Evolutionary conservation across 2,888 invertebrate species (phyloP).

Genomic region (Xylota segnis): DNA sequence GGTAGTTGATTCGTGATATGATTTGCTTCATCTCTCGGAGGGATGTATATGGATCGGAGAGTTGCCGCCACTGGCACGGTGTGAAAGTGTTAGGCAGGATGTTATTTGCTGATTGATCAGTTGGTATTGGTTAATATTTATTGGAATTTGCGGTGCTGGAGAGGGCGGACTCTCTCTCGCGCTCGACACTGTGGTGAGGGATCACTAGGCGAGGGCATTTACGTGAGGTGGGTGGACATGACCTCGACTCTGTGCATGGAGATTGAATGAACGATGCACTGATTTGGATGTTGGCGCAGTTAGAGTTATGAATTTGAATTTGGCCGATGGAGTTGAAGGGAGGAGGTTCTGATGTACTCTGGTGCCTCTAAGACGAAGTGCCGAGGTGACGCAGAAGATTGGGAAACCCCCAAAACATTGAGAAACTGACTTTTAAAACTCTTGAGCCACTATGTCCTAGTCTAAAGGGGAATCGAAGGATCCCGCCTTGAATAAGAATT

Average conservation of each 20-base stretch:
- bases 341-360: too few species aligned
- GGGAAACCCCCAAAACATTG: too few species aligned
- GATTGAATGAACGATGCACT: constrained; percentile 48
- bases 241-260: constrained; percentile 34
- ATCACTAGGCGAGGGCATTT: constrained; percentile 56
- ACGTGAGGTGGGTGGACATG: constrained; percentile 69
- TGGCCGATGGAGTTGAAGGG: neutral
- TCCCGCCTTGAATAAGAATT: too few species aligned
- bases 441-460: too few species aligned
- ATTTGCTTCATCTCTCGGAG: constrained; percentile 33
- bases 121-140: constrained; percentile 69
- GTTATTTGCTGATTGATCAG: constrained; percentile 76
- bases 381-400: too few species aligned
- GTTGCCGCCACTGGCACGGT: constrained; percentile 21
- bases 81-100: constrained; percentile 74
- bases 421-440: too few species aligned
- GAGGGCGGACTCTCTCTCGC: constrained; percentile 2
- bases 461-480: too few species aligned
- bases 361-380: too few species aligned
- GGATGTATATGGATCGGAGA: constrained; percentile 37
- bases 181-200: constrained; percentile 6
- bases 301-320: neutral
- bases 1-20: constrained; percentile 67
- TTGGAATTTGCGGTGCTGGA: constrained; percentile 38
- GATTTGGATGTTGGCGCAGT: neutral